phyloP scores from a whole-genome alignment of 2,113 vertebrate genomes.

The Leiothrix lutea region DNA sequence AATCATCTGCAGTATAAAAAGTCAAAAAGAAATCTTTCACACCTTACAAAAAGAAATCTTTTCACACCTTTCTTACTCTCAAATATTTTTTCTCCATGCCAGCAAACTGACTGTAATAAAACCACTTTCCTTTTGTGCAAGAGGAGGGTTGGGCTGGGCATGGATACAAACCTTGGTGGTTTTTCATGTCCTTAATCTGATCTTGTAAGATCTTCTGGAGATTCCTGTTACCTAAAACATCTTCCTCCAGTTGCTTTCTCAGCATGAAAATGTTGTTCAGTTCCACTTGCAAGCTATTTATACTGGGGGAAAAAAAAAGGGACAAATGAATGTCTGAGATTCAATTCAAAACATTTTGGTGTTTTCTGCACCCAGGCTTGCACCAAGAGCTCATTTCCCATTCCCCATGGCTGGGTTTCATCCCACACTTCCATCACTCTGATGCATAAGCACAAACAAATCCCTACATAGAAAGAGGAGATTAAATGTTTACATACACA shows the following conservation, averaged over 20 bases:
- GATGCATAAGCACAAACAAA: not conserved
- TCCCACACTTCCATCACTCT: not conserved
- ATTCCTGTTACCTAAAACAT: slow-evolving; percentile 80
- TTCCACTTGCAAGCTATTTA: slow-evolving; percentile 79
- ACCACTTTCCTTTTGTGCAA: not conserved
- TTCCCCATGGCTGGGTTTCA: not conserved
- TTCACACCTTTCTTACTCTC: not conserved
- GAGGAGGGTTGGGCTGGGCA: not conserved
- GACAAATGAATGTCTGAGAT: not conserved
- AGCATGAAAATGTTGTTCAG: slow-evolving; percentile 80
- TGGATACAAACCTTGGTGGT: slow-evolving; percentile 79
- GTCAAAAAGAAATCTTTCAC: not conserved
- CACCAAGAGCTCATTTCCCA: not conserved
- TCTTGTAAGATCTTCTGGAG: slow-evolving; percentile 83
- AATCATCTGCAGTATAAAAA: not conserved
- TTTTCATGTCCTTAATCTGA: slow-evolving; percentile 79
- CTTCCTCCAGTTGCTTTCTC: slow-evolving; percentile 85
- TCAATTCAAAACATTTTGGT: not conserved
- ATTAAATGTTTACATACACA: not conserved
- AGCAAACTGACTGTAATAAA: not conserved
- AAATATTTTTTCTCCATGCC: not conserved
- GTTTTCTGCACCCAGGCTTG: not conserved
- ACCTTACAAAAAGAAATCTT: not conserved
- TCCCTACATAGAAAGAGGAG: not conserved
- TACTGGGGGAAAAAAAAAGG: slow-evolving; percentile 7